Evolutionary conservation across 2,888 invertebrate genomes (phyloP).

Genomic region (Ferrisia virgata): DNA sequence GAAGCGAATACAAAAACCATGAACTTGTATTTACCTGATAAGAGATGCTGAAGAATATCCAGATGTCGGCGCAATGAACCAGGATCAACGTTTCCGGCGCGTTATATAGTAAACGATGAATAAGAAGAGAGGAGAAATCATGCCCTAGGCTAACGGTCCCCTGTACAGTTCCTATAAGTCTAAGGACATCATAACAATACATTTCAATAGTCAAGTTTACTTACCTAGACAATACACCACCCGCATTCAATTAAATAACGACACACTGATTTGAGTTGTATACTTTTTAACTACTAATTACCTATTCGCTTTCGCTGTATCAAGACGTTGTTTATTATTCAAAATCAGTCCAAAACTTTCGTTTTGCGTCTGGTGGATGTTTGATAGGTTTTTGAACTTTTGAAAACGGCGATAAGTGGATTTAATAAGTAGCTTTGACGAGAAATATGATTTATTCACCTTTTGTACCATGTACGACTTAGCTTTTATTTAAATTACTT

Average conservation of each 20-base stretch:
- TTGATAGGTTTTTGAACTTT: not conserved
- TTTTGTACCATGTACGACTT: no score
- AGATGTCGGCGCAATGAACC: conserved; percentile 37
- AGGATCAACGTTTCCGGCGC: conserved; percentile 10
- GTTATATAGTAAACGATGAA: conserved; percentile 24
- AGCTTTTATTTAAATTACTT: no score
- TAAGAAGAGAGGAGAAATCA: conserved; percentile 42
- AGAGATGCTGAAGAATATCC: conserved; percentile 29
- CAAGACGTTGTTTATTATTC: conserved; percentile 1
- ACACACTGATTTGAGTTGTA: not conserved
- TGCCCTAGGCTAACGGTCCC: conserved; percentile 39
- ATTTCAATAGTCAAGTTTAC: conserved; percentile 18
- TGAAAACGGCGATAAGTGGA: not conserved
- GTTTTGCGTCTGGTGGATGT: not conserved
- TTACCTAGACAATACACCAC: conserved; percentile 38
- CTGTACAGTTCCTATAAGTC: conserved; percentile 26
- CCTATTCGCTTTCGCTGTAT: conserved; percentile 26
- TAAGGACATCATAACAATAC: conserved; percentile 2
- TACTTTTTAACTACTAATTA: conserved; percentile 28
- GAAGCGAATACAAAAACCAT: not conserved
- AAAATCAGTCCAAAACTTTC: conserved; percentile 35
- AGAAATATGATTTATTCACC: not conserved
- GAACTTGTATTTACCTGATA: conserved; percentile 31
- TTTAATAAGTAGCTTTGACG: not conserved
- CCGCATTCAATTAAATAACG: conserved; percentile 38